Base-by-base conservation (phyloP, 1,140 invertebrate species). In the Drosophila nigrodunni region DNA sequence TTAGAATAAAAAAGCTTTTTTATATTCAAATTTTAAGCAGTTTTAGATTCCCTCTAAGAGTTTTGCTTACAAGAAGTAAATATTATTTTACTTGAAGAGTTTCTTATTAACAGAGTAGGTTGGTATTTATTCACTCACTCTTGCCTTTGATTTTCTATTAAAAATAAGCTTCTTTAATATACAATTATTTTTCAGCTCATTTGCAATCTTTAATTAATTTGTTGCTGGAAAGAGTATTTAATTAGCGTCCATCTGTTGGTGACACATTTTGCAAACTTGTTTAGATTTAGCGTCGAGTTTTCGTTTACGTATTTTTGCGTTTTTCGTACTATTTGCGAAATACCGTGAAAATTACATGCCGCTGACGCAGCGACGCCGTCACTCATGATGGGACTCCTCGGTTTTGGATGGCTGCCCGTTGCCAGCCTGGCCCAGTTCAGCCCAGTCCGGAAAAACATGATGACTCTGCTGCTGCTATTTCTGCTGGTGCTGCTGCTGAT, bases 311-410 rank as follows among this genome's bases (percentile, higher is more conserved):
- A 83, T 76, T 76, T 87, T 57, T 44, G 59, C 82, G 82, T 80
- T 87, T 86, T 78, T 79, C 72, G 83, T 87, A 5, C 25, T 30
- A 88, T 87, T 88, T 87, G 76, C 69, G 77, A 82, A 87, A 87
- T 82, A 80, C 83, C 69, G 80, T 82, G 77, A 80, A 86, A 87
- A 83, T 87, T 88, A 87, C 83, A 83, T 87, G 83, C 80, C 80
- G 80, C 80, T 87, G 85, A 87, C 67, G 80, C 83, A 83, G 83
- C 77, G 77, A 77, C 57, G 83, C 79, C 83, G 80, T 88, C 83
- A 88, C 83, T 86, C 83, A 82, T 83, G 83, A 70, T 57, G 55
- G 41, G 34, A 37, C 35, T 49, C 21, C 43, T 68, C 66, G 66
- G 66, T 71, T 64, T 57, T 64, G 35, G 58, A 46, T 8, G 34